phyloP scores from a whole-genome alignment of 2,113 vertebrate species.

The Euleptes europaea region DNA sequence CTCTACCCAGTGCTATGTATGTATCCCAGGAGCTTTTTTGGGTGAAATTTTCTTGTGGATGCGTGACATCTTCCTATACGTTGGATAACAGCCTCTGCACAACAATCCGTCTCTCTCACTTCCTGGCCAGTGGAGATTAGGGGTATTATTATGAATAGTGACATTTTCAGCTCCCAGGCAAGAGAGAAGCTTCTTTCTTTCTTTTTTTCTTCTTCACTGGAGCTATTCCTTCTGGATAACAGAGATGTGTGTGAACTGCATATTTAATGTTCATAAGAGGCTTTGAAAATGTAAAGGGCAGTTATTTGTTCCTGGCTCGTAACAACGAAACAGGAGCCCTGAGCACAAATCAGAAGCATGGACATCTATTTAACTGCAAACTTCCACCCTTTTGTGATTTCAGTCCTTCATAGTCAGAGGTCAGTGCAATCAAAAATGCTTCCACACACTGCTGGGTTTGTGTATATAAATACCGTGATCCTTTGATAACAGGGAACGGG shows the following conservation, averaged over 20 bases:
- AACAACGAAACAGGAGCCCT: background rate
- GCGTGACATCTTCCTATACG: background rate
- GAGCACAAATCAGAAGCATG: background rate
- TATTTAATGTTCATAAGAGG: background rate
- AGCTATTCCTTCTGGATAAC: background rate
- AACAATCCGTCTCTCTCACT: background rate
- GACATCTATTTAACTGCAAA: background rate
- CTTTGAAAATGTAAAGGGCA: background rate
- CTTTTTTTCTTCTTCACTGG: accelerated
- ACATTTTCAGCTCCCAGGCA: background rate
- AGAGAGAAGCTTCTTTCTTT: background rate
- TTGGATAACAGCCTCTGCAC: background rate
- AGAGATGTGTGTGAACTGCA: background rate
- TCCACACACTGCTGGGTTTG: no score
- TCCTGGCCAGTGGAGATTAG: background rate
- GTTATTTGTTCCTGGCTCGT: background rate
- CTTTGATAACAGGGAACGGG: no score
- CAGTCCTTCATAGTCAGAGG: no score
- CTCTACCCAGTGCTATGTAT: accelerated
- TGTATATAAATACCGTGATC: no score
- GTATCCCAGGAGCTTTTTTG: background rate
- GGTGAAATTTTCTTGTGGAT: accelerated
- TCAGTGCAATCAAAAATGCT: no score
- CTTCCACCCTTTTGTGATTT: background rate
- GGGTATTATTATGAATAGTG: constrained; percentile 3